Evolutionary conservation across 1,140 invertebrate genomes (phyloP).

Genomic region (Lucilia cuprina): DNA sequence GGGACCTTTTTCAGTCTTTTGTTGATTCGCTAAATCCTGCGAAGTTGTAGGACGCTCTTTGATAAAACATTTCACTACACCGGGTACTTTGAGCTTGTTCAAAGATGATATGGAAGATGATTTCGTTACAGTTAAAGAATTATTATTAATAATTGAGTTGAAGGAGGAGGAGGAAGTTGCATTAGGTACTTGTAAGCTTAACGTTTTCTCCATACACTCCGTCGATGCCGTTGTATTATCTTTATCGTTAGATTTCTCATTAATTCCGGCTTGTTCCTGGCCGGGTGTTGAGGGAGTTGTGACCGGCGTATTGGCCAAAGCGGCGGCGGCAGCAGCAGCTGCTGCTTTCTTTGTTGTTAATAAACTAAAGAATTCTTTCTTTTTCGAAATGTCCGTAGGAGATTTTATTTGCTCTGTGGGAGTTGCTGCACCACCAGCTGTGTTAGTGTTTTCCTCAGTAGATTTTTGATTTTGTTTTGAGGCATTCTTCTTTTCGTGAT

Average conservation of each 20-base stretch:
- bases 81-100: conserved; percentile 57
- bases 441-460: conserved; percentile 38
- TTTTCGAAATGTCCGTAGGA: conserved; percentile 59
- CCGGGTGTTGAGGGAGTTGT: conserved; percentile 44
- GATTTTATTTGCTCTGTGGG: conserved; percentile 53
- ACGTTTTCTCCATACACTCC: conserved; percentile 39
- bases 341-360: conserved; percentile 57
- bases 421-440: conserved; percentile 28
- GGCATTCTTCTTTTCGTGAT: conserved; percentile 62
- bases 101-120: conserved; percentile 55
- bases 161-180: neutral
- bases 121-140: conserved; percentile 44
- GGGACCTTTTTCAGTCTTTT: conserved; percentile 61
- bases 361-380: conserved; percentile 59
- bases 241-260: neutral
- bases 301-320: conserved; percentile 44
- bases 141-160: neutral
- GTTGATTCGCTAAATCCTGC: conserved; percentile 40
- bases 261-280: neutral
- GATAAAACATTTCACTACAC: conserved; percentile 60
- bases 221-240: neutral
- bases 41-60: conserved; percentile 47
- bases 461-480: conserved; percentile 58
- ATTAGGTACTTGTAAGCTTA: conserved; percentile 52
- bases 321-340: conserved; percentile 51